A percentile compares a stretch with the other conserved stretches of the same genome.
These are phyloP conservation scores for Papilio machaon DNA, from an alignment of 1,140 invertebrate genomes.

Conservation along the genomic window DNA sequence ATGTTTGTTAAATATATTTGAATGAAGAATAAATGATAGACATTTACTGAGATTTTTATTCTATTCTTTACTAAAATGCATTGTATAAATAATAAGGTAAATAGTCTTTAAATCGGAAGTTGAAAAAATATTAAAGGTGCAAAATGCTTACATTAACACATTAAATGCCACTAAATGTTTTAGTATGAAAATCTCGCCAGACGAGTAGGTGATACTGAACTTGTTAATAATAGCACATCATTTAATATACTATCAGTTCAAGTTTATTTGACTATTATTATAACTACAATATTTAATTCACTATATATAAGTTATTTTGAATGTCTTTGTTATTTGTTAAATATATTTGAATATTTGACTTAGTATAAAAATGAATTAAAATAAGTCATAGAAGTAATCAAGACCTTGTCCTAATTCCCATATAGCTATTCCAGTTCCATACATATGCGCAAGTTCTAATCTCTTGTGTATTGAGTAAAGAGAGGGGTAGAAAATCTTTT, in stretches of 20 bases:
- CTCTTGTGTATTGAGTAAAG: constrained; percentile 91
- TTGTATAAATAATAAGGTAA: too few relatives aligned
- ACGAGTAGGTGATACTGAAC: background rate
- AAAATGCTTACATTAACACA: background rate
- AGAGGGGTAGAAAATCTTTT: constrained; percentile 94
- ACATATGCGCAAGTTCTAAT: constrained; percentile 89
- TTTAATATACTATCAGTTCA: background rate
- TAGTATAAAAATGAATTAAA: constrained; percentile 81
- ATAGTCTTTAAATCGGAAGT: background rate
- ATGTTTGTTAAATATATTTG: constrained; percentile 7
- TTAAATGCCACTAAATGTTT: background rate
- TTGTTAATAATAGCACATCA: background rate
- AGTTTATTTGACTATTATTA: constrained; percentile 8
- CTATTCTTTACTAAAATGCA: constrained; percentile 1
- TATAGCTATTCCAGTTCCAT: constrained; percentile 93
- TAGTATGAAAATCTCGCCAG: background rate
- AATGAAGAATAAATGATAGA: constrained; percentile 36
- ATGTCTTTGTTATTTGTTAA: background rate
- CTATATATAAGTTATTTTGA: background rate
- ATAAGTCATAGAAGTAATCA: constrained; percentile 96
- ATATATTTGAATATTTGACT: background rate
- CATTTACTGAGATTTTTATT: constrained; percentile 28
- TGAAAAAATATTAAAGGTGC: background rate
- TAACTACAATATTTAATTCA: background rate
- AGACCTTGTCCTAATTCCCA: constrained; percentile 98